A percentile compares a stretch with the other conserved stretches of the same genome.
Conservation (phyloP, 2,888 invertebrate species). For the Argynnis bischoffii region DNA sequence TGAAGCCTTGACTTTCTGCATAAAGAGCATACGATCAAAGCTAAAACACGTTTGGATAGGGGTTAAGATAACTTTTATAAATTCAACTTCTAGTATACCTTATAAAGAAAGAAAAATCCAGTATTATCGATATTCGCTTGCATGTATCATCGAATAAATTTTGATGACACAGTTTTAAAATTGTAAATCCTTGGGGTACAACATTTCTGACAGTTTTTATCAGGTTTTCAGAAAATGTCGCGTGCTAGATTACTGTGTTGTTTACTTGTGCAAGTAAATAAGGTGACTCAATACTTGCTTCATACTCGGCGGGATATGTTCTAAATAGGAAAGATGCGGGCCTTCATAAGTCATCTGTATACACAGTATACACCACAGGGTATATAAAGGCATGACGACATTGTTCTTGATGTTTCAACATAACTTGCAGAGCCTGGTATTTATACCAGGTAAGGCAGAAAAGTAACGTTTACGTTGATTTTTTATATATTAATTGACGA, state of each 20-base stretch:
- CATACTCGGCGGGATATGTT: conserved; percentile 50
- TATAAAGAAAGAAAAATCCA: too few relatives aligned
- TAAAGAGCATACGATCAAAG: conserved; percentile 31
- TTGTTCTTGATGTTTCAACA: conserved; percentile 34
- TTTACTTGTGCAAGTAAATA: conserved; percentile 53
- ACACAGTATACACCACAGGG: conserved; percentile 48
- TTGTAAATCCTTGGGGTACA: neutral
- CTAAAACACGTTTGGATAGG: conserved; percentile 29
- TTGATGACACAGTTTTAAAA: neutral
- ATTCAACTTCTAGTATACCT: neutral
- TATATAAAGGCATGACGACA: conserved; percentile 41
- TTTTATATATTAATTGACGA: too few relatives aligned
- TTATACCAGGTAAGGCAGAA: conserved; percentile 1
- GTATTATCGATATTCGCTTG: neutral
- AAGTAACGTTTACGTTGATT: neutral
- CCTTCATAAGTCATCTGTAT: conserved; percentile 57
- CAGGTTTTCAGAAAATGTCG: conserved; percentile 32
- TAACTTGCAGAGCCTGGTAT: conserved; percentile 5
- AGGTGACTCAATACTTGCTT: conserved; percentile 66
- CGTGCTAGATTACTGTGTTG: conserved; percentile 31
- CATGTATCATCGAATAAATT: neutral
- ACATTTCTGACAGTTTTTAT: conserved; percentile 23
- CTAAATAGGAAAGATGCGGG: conserved; percentile 56
- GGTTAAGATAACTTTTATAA: conserved; percentile 15
- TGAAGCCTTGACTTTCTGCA: conserved; percentile 36